Conservation (phyloP, 2,113 vertebrate genomes). For the Chamaetylas fuelleborni region DNA sequence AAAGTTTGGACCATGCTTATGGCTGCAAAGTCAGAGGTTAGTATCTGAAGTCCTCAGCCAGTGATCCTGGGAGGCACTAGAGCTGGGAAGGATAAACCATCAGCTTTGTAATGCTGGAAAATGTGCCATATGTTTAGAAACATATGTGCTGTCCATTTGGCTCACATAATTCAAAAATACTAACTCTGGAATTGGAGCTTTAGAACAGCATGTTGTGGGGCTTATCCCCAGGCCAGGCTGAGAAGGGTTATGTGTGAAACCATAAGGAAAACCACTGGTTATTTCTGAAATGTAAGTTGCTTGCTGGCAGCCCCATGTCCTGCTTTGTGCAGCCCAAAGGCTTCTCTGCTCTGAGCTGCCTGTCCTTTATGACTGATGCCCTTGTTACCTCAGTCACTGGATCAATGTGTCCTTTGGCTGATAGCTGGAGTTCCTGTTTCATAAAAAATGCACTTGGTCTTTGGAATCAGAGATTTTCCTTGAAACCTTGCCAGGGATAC, state of each 20-base stretch:
- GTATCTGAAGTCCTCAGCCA: background rate
- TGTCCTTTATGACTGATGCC: background rate
- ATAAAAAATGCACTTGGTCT: background rate
- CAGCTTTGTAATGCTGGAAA: background rate
- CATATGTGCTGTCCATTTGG: background rate
- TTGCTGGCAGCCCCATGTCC: background rate
- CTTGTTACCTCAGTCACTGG: background rate
- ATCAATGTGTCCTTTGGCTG: background rate
- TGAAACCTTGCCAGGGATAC: background rate
- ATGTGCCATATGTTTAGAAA: accelerated
- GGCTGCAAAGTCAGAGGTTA: slow-evolving; percentile 97
- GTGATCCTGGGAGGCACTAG: background rate
- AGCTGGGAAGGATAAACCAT: background rate
- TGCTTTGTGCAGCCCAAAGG: background rate
- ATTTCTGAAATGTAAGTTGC: background rate
- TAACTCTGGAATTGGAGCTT: background rate
- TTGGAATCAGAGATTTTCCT: background rate
- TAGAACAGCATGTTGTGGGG: background rate
- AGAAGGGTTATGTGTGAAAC: background rate
- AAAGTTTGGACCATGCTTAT: slow-evolving; percentile 99
- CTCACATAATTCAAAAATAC: background rate
- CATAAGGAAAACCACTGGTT: background rate
- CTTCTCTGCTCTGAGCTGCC: background rate
- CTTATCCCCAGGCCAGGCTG: background rate
- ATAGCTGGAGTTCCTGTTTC: background rate